Conservation (phyloP, 2,797 vertebrate species). For the Mus spretus region DNA sequence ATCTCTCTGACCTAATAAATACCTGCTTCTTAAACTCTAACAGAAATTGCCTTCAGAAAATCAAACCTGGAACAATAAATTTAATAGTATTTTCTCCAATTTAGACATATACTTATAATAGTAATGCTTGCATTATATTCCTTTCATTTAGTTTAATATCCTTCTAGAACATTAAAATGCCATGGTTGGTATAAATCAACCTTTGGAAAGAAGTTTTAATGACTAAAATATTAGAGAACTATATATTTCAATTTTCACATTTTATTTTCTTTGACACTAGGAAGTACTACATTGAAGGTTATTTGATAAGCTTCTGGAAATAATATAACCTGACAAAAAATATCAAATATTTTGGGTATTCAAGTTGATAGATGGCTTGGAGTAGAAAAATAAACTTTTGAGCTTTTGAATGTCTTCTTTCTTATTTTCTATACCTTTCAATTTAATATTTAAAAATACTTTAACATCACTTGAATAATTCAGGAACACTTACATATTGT, state of each 20-base stretch:
- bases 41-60: slow-evolving; percentile 25
- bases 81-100: slow-evolving; percentile 50
- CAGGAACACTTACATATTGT: slow-evolving; percentile 2
- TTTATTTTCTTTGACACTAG: slow-evolving; percentile 34
- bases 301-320: slow-evolving; percentile 8
- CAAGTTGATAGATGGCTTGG: slow-evolving; percentile 43
- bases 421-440: slow-evolving; percentile 39
- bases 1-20: slow-evolving; percentile 11
- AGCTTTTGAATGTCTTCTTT: background rate
- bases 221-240: background rate
- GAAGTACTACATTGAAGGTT: slow-evolving; percentile 16
- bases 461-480: slow-evolving; percentile 12
- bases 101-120: slow-evolving; percentile 10
- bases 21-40: slow-evolving; percentile 28
- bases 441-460: slow-evolving; percentile 40
- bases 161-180: slow-evolving; percentile 53
- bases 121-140: slow-evolving; percentile 55
- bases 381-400: slow-evolving; percentile 49
- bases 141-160: slow-evolving; percentile 50
- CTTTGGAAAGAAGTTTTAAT: slow-evolving; percentile 46
- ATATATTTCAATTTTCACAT: slow-evolving; percentile 59
- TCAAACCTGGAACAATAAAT: slow-evolving; percentile 31
- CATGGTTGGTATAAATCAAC: slow-evolving; percentile 22
- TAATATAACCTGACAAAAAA: slow-evolving; percentile 55
- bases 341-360: slow-evolving; percentile 46